Evolutionary conservation across 2,888 invertebrate genomes (phyloP).

Genomic region (Drymonia ruficornis): DNA sequence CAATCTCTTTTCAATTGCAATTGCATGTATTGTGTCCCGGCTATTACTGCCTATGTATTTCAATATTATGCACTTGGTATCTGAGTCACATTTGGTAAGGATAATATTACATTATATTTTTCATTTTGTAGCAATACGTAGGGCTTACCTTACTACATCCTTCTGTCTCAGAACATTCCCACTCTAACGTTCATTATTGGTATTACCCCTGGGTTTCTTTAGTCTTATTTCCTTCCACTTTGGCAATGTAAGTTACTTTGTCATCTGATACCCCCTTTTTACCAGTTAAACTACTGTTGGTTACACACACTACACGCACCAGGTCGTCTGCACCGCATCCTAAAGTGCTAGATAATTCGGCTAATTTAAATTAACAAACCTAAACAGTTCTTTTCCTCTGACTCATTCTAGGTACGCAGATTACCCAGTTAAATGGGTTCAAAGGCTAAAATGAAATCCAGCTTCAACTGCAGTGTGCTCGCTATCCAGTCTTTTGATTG

Average conservation of each 20-base stretch:
- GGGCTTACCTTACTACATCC: too few relatives aligned
- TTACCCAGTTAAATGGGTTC: constrained; percentile 54
- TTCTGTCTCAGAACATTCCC: too few relatives aligned
- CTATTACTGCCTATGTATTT: constrained; percentile 43
- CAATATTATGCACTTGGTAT: constrained; percentile 11
- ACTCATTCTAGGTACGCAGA: constrained; percentile 56
- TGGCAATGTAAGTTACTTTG: background rate
- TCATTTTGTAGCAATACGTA: too few relatives aligned
- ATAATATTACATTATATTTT: too few relatives aligned
- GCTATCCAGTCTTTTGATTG: constrained; percentile 50
- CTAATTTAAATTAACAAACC: constrained; percentile 62
- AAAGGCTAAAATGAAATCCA: constrained; percentile 64
- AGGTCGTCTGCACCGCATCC: constrained; percentile 40
- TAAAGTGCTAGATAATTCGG: constrained; percentile 51
- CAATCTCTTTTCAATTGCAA: constrained; percentile 41
- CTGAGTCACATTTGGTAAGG: background rate
- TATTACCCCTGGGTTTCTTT: background rate
- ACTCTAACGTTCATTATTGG: background rate
- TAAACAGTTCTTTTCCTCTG: constrained; percentile 74
- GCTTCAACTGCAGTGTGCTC: constrained; percentile 63
- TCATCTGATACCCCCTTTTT: background rate
- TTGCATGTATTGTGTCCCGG: constrained; percentile 34
- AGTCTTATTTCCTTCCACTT: background rate
- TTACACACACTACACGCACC: constrained; percentile 8
- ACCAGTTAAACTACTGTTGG: constrained; percentile 5